These are phyloP conservation scores for Gallinago stenura DNA, from an alignment of 2,797 vertebrate genomes.

Conservation along the genomic window DNA sequence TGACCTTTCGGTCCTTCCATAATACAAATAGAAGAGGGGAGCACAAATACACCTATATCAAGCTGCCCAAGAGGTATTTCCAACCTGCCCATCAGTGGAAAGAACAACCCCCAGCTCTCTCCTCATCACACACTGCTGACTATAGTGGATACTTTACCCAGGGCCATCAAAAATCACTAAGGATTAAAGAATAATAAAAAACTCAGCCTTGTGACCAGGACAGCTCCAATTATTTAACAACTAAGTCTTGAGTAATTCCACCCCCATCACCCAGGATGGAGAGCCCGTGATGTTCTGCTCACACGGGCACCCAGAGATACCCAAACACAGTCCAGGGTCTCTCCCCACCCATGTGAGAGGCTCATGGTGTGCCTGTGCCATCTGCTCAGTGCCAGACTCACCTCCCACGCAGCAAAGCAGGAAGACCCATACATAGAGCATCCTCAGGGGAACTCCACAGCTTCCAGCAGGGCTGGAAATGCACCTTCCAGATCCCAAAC, in stretches of 20 bases:
- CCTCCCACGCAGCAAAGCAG: background rate
- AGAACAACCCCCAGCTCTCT: background rate
- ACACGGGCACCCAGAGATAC: background rate
- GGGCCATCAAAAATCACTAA: background rate
- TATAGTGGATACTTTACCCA: background rate
- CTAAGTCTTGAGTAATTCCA: background rate
- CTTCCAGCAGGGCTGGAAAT: background rate
- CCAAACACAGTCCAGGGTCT: background rate
- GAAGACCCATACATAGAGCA: background rate
- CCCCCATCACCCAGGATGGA: background rate
- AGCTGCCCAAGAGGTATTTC: background rate
- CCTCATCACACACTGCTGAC: background rate
- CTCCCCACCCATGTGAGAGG: background rate
- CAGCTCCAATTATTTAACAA: background rate
- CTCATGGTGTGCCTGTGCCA: accelerated
- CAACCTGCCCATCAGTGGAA: background rate
- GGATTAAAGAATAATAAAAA: background rate
- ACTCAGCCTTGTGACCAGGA: background rate
- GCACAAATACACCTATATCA: background rate
- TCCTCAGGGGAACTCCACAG: background rate
- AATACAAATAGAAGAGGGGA: background rate
- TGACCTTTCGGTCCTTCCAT: background rate
- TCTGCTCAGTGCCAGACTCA: background rate
- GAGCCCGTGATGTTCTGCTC: background rate
- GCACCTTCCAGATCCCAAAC: background rate